Evolutionary conservation across 2,113 vertebrate species (phyloP).

Genomic region (Alligator sinensis): DNA sequence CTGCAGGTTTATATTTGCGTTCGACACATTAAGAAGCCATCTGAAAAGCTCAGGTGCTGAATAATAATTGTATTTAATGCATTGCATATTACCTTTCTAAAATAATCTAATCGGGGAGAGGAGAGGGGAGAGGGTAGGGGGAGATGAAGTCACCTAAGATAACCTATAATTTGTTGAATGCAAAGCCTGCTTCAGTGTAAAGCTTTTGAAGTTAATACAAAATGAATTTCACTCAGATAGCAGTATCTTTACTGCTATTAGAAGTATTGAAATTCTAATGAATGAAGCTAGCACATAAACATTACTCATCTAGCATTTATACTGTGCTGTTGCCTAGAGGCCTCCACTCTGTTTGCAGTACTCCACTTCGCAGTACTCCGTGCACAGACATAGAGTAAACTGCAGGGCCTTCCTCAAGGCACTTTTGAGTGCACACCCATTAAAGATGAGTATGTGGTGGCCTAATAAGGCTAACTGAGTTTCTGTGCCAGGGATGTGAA

Average conservation of each 20-base stretch:
- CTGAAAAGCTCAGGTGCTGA: slow-evolving; percentile 2
- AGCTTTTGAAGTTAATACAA: slow-evolving; percentile 4
- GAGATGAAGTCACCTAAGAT: background rate
- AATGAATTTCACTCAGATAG: background rate
- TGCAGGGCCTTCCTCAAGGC: background rate
- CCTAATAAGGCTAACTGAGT: background rate
- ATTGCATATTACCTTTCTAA: background rate
- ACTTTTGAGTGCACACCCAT: background rate
- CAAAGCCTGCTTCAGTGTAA: background rate
- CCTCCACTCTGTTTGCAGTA: background rate
- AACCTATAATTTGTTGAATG: background rate
- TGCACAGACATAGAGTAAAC: background rate
- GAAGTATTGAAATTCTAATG: background rate
- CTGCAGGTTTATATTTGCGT: slow-evolving; percentile 4
- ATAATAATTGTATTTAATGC: slow-evolving; percentile 1
- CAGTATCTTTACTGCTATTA: background rate
- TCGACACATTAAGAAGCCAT: background rate
- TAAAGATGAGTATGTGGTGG: background rate
- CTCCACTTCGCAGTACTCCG: background rate
- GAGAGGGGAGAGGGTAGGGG: background rate
- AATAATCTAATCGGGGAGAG: background rate
- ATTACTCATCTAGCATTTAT: background rate
- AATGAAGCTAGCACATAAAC: background rate
- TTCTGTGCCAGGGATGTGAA: background rate
- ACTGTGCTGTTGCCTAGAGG: background rate